These are phyloP conservation scores for Nomada ruficornis DNA, from an alignment of 2,888 invertebrate genomes.

Conservation along the genomic window DNA sequence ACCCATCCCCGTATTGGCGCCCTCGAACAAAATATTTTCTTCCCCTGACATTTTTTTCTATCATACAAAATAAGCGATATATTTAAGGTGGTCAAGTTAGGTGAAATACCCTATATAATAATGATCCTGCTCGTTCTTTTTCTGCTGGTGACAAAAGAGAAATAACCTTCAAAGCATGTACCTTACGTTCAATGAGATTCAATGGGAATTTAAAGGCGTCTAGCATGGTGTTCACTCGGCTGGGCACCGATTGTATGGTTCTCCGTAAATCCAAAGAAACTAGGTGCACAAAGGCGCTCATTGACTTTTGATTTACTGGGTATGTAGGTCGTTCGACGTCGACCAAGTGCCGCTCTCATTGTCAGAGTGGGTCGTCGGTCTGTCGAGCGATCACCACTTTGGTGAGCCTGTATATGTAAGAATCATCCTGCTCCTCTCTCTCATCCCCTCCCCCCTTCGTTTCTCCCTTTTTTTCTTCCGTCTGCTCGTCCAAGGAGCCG, in stretches of 20 bases:
- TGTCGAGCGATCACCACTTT: constrained; percentile 40
- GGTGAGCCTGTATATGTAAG: constrained; percentile 23
- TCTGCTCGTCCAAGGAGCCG: constrained; percentile 17
- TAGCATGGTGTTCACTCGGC: neutral
- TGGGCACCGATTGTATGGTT: constrained; percentile 27
- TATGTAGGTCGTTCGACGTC: constrained; percentile 67
- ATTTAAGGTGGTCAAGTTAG: too few species aligned
- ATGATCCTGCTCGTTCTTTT: neutral
- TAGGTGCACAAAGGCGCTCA: constrained; percentile 40
- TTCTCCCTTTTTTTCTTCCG: constrained; percentile 11
- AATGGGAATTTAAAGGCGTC: neutral
- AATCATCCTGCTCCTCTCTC: constrained; percentile 36
- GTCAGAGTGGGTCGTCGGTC: constrained; percentile 64
- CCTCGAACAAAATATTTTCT: too few species aligned
- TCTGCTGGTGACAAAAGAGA: neutral
- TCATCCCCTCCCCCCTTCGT: constrained; percentile 24
- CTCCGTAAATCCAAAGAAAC: constrained; percentile 37
- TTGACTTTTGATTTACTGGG: constrained; percentile 73
- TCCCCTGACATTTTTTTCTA: too few species aligned
- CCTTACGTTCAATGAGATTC: too few species aligned
- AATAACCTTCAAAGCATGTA: too few species aligned
- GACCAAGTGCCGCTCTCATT: constrained; percentile 66
- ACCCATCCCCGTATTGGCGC: too few species aligned
- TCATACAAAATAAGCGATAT: too few species aligned
- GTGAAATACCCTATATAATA: too few species aligned